Evolutionary conservation across 2,888 invertebrate genomes (phyloP).

Genomic region (Cremastobaeus sp.): DNA sequence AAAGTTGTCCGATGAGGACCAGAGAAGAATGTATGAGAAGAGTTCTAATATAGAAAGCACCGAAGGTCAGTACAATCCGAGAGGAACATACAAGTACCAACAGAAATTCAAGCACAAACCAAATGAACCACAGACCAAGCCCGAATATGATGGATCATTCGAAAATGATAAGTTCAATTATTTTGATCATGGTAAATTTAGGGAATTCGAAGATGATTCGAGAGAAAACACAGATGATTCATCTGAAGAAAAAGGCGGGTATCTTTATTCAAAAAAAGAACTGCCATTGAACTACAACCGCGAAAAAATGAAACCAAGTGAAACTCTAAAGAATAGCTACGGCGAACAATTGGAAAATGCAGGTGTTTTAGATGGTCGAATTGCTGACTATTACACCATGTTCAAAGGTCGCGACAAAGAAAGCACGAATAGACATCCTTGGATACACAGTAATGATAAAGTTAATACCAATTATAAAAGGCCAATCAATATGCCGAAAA

Average conservation of each 20-base stretch:
- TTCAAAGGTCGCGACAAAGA: constrained; percentile 59
- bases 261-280: constrained; percentile 43
- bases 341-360: constrained; percentile 71
- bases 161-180: constrained; percentile 9
- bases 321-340: constrained; percentile 72
- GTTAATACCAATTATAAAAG: constrained; percentile 9
- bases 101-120: too few species aligned
- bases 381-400: constrained; percentile 69
- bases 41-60: constrained; percentile 24
- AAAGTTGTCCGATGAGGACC: constrained; percentile 63
- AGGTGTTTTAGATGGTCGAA: constrained; percentile 69
- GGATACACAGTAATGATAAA: constrained; percentile 17
- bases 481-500: constrained; percentile 39
- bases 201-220: constrained; percentile 21
- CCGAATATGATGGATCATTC: constrained; percentile 28
- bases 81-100: background rate
- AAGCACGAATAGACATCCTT: constrained; percentile 57
- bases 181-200: constrained; percentile 11
- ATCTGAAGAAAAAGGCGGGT: constrained; percentile 30
- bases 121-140: too few species aligned
- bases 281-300: constrained; percentile 56
- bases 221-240: background rate
- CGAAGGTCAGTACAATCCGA: constrained; percentile 18
- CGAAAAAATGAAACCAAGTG: constrained; percentile 57
- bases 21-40: constrained; percentile 56